Evolutionary conservation across 2,888 invertebrate genomes (phyloP).

Genomic region (Tribolium freemani): DNA sequence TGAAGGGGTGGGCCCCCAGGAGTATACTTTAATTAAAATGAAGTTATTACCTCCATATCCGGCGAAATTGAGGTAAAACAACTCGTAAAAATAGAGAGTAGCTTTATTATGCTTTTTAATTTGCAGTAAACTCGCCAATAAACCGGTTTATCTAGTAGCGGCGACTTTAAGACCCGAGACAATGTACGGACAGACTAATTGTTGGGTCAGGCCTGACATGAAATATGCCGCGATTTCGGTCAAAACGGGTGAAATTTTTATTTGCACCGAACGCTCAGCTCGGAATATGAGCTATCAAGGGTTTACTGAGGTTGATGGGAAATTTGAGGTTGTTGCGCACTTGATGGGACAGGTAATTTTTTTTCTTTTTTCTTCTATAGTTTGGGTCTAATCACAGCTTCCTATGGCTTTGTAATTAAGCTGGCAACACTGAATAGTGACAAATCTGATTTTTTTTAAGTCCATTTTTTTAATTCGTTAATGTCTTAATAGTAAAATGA

Average conservation of each 20-base stretch:
- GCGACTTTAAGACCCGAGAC: constrained; percentile 99
- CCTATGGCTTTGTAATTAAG: too few species aligned
- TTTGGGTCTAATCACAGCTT: too few species aligned
- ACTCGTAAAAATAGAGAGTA: background rate
- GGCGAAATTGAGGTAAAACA: constrained; percentile 74
- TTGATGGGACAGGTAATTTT: constrained; percentile 76
- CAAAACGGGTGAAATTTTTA: constrained; percentile 81
- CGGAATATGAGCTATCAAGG: constrained; percentile 97
- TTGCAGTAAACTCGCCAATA: constrained; percentile 28
- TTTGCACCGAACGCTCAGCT: constrained; percentile 91
- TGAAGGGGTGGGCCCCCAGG: constrained; percentile 98
- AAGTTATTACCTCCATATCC: constrained; percentile 83
- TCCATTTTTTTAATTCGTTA: too few species aligned
- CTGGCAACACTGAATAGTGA: too few species aligned
- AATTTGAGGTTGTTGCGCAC: constrained; percentile 78
- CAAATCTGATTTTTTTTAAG: too few species aligned
- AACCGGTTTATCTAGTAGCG: constrained; percentile 85
- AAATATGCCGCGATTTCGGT: constrained; percentile 90
- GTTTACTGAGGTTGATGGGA: constrained; percentile 85
- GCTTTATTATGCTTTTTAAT: constrained; percentile 5
- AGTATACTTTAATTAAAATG: constrained; percentile 97
- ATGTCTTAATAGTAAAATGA: too few species aligned
- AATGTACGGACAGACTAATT: constrained; percentile 99
- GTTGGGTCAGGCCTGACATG: constrained; percentile 97
- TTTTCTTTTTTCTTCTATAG: too few species aligned